Evolutionary conservation across 2,113 vertebrate genomes (phyloP).

Genomic region (Sus scrofa): T2T-Sscrofa CM000830.6:21088001-21088500

Average conservation of each 20-base stretch:
- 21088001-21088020: slow-evolving; percentile 62
- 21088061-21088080: slow-evolving; percentile 52
- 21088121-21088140: background rate
- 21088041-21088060: slow-evolving; percentile 44
- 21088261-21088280: slow-evolving; percentile 15
- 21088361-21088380: slow-evolving; percentile 38
- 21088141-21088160: slow-evolving; percentile 32
- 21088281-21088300: background rate
- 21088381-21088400: background rate
- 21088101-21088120: slow-evolving; percentile 49
- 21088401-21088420: background rate
- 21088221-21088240: background rate
- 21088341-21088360: background rate
- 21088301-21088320: slow-evolving; percentile 40
- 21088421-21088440: background rate
- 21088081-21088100: background rate
- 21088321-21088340: background rate
- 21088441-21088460: background rate
- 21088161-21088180: slow-evolving; percentile 18
- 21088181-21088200: slow-evolving; percentile 1
- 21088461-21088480: background rate
- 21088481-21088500: background rate
- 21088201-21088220: background rate
- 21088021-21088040: slow-evolving; percentile 67
- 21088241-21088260: background rate